phyloP scores from a whole-genome alignment of 1,140 invertebrate species.

The Calosoma granatense region DNA sequence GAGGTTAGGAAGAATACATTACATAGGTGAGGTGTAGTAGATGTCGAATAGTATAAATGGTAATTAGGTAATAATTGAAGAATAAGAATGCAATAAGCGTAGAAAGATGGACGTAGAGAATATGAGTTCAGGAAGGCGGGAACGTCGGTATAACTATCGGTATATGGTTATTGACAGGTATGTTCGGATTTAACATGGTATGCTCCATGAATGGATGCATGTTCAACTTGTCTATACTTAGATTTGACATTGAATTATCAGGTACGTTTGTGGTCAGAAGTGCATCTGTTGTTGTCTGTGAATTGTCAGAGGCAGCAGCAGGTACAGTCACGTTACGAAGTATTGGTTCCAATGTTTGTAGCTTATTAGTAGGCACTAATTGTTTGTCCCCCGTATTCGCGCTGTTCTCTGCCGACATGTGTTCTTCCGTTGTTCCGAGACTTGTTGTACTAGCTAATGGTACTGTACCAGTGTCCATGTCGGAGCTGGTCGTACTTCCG shows the following conservation, averaged over 20 bases:
- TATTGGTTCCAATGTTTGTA: constrained; percentile 23
- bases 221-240: constrained; percentile 33
- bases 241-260: constrained; percentile 27
- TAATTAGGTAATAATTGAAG: no score
- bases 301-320: constrained; percentile 21
- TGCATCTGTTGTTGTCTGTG: constrained; percentile 23
- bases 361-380: constrained; percentile 19
- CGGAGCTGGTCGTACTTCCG: background rate
- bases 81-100: background rate
- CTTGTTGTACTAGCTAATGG: background rate
- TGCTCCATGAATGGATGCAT: constrained; percentile 27
- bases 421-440: background rate
- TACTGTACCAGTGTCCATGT: background rate
- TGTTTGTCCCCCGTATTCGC: constrained; percentile 11
- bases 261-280: constrained; percentile 26
- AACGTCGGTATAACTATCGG: constrained; percentile 33
- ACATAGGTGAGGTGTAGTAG: no score
- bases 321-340: constrained; percentile 20
- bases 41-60: no score
- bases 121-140: constrained; percentile 20
- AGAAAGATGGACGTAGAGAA: background rate
- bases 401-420: constrained; percentile 10
- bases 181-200: constrained; percentile 16
- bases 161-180: constrained; percentile 30
- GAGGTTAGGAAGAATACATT: no score